Evolutionary conservation across 1,140 invertebrate genomes (phyloP).

Genomic region (Euwallacea similis): DNA sequence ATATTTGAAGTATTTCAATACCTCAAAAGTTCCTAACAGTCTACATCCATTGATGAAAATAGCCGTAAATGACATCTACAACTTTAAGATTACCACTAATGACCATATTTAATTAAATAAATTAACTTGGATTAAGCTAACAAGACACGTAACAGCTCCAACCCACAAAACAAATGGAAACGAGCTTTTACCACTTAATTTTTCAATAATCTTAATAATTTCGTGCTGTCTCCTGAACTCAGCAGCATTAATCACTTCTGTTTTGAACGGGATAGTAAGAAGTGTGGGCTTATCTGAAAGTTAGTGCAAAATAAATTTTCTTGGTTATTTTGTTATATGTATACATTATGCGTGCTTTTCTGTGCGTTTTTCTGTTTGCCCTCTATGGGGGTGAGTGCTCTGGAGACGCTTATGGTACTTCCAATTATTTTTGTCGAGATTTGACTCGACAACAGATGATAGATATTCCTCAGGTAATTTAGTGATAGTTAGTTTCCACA

Average conservation of each 20-base stretch:
- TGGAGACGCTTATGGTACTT: slow-evolving; percentile 4
- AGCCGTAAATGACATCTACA: too few relatives aligned
- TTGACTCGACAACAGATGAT: slow-evolving; percentile 42
- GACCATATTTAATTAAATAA: slow-evolving; percentile 20
- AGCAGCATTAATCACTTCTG: neutral
- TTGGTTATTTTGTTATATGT: neutral
- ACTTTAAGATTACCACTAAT: too few relatives aligned
- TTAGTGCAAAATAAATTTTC: neutral
- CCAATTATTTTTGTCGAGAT: slow-evolving; percentile 42
- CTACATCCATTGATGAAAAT: too few relatives aligned
- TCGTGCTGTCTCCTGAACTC: neutral
- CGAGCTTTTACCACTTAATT: slow-evolving; percentile 18
- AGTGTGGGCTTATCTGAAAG: neutral
- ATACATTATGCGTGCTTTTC: too few relatives aligned
- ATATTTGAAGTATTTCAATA: too few relatives aligned
- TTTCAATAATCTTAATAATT: slow-evolving; percentile 29
- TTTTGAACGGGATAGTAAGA: neutral
- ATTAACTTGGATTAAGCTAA: slow-evolving; percentile 35
- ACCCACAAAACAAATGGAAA: slow-evolving; percentile 18
- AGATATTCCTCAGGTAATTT: slow-evolving; percentile 45
- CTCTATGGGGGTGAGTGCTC: slow-evolving; percentile 13
- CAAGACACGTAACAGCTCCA: slow-evolving; percentile 19
- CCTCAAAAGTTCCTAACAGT: too few relatives aligned
- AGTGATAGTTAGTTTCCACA: neutral
- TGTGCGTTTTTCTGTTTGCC: slow-evolving; percentile 2